A percentile compares a stretch with the other conserved stretches of the same genome.
Conservation (phyloP, 2,888 invertebrate species). For the Odontocerum albicorne region DNA sequence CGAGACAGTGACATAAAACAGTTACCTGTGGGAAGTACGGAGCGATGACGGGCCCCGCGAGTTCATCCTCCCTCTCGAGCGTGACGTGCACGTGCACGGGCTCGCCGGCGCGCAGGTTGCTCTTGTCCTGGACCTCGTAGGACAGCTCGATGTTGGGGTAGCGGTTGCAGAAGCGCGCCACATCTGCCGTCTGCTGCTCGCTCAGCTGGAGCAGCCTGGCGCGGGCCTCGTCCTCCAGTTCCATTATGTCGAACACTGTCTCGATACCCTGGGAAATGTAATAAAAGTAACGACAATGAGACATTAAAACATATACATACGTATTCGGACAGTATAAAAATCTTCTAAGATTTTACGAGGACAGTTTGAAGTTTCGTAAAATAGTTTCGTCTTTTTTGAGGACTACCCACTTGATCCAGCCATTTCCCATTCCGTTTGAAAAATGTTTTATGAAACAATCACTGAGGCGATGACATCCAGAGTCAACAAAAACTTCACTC, state of each 20-base stretch:
- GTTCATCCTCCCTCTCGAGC: slow-evolving; percentile 95
- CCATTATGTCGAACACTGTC: slow-evolving; percentile 95
- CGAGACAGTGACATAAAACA: background rate
- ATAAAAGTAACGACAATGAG: too few species aligned
- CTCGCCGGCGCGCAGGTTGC: slow-evolving; percentile 68
- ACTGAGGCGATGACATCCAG: too few species aligned
- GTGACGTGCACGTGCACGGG: slow-evolving; percentile 87
- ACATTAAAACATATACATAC: too few species aligned
- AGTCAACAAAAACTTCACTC: too few species aligned
- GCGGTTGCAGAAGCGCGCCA: slow-evolving; percentile 97
- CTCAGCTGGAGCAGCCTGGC: slow-evolving; percentile 76
- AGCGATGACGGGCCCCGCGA: slow-evolving; percentile 95
- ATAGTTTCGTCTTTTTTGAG: too few species aligned
- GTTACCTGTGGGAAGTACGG: slow-evolving; percentile 94
- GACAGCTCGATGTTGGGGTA: slow-evolving; percentile 98
- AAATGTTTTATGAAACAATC: too few species aligned
- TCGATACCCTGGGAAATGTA: slow-evolving; percentile 65
- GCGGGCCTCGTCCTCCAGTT: slow-evolving; percentile 89
- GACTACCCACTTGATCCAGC: too few species aligned
- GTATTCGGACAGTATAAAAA: too few species aligned
- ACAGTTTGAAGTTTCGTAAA: too few species aligned
- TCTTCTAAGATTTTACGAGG: too few species aligned
- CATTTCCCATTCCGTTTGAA: too few species aligned
- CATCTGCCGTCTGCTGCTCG: slow-evolving; percentile 93
- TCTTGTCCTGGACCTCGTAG: slow-evolving; percentile 73